phyloP scores from a whole-genome alignment of 2,797 vertebrate genomes.

The Chrosomus eos region DNA sequence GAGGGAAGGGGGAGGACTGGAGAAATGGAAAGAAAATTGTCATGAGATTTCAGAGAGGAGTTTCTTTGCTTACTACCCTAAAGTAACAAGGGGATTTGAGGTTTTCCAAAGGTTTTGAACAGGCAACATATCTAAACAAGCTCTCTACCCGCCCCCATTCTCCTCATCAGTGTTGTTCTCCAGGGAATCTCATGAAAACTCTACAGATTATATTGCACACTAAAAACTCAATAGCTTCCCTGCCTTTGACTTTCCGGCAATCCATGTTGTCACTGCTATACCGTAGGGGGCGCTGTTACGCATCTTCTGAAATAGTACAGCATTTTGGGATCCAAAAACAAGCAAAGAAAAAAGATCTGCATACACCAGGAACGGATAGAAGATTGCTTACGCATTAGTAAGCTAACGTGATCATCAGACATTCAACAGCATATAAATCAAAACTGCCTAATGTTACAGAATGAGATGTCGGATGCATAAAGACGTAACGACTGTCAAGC shows the following conservation, averaged over 20 bases:
- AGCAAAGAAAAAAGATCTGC: background rate
- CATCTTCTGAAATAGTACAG: background rate
- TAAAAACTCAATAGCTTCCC: background rate
- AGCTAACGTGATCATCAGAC: background rate
- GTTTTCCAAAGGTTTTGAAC: background rate
- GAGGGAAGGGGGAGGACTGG: conserved; percentile 31
- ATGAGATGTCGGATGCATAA: background rate
- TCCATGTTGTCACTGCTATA: background rate
- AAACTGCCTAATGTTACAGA: background rate
- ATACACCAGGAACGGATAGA: background rate
- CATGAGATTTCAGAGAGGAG: conserved; percentile 8
- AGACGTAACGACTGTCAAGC: background rate
- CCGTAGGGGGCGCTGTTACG: background rate
- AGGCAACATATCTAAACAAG: background rate
- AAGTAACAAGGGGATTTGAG: background rate
- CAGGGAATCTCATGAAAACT: background rate
- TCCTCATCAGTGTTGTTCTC: conserved; percentile 13
- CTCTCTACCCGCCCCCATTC: background rate
- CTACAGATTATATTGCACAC: background rate
- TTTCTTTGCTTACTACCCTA: background rate
- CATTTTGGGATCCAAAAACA: background rate
- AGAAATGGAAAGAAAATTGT: conserved; percentile 32
- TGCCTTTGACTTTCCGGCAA: background rate
- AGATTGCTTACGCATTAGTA: background rate
- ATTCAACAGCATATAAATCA: background rate